Evolutionary conservation across 2,888 invertebrate genomes (phyloP).

Genomic region (Drosophila meridiana): DNA sequence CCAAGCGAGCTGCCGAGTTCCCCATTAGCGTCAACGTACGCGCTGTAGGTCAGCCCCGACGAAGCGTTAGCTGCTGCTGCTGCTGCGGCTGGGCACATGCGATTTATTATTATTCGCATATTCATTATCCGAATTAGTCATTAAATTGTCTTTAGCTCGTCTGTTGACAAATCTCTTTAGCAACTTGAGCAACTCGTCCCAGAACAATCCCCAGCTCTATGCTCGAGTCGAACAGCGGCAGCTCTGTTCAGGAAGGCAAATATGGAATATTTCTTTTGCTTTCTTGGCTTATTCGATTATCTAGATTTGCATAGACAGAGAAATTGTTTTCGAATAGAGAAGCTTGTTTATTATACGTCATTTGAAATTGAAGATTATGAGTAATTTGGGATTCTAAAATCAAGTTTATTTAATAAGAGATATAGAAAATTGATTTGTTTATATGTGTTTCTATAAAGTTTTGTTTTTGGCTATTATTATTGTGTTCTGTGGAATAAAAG

Average conservation of each 20-base stretch:
- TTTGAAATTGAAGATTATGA: no score
- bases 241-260: neutral
- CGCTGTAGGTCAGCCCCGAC: constrained; percentile 58
- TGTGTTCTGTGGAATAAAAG: no score
- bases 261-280: neutral
- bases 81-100: constrained; percentile 13
- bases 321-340: no score
- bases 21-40: constrained; percentile 63
- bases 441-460: no score
- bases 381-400: no score
- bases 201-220: constrained; percentile 31
- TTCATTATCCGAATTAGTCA: constrained; percentile 47
- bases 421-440: no score
- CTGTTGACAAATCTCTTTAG: constrained; percentile 65
- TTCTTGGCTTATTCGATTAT: neutral
- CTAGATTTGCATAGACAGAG: neutral
- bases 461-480: no score
- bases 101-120: constrained; percentile 18
- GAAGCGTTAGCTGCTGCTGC: constrained; percentile 12
- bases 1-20: constrained; percentile 25
- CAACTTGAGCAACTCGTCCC: constrained; percentile 24
- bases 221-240: neutral
- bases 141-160: constrained; percentile 53
- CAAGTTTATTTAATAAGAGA: no score
- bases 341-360: no score